phyloP scores from a whole-genome alignment of 2,888 invertebrate genomes.

The Tridacna gigas region DNA sequence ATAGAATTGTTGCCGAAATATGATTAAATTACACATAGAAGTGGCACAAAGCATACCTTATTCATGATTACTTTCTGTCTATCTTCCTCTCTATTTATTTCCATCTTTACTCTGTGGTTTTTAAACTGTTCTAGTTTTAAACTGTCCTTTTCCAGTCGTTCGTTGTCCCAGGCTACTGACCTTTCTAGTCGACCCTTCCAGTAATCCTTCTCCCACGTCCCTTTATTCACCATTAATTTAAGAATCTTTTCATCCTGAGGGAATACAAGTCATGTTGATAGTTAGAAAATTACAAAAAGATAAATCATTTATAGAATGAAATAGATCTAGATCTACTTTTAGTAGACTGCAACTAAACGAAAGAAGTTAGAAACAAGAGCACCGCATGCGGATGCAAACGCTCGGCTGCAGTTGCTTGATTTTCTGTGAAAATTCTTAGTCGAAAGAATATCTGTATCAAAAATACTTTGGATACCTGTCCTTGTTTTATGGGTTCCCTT shows the following conservation, averaged over 20 bases:
- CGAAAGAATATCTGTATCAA: too few species aligned
- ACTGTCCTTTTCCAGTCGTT: conserved; percentile 68
- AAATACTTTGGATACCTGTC: too few species aligned
- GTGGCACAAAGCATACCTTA: conserved; percentile 37
- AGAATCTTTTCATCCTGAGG: conserved; percentile 79
- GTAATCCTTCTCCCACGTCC: conserved; percentile 74
- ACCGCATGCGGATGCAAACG: too few species aligned
- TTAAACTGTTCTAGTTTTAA: conserved; percentile 69
- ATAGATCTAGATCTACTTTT: too few species aligned
- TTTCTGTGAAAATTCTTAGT: too few species aligned
- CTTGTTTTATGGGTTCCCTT: too few species aligned
- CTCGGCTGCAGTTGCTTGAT: too few species aligned
- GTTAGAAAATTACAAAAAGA: too few species aligned
- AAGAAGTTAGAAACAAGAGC: too few species aligned
- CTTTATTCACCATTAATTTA: conserved; percentile 74
- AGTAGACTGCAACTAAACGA: too few species aligned
- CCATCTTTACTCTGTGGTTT: conserved; percentile 46
- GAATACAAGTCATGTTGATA: neutral
- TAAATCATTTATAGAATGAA: too few species aligned
- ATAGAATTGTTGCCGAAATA: too few species aligned
- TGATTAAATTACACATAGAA: neutral
- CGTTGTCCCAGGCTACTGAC: conserved; percentile 73
- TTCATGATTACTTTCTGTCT: conserved; percentile 51
- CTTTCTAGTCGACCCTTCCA: conserved; percentile 68
- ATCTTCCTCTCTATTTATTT: conserved; percentile 52